phyloP scores from a whole-genome alignment of 2,888 invertebrate species.

The Stictocephala bisonia region DNA sequence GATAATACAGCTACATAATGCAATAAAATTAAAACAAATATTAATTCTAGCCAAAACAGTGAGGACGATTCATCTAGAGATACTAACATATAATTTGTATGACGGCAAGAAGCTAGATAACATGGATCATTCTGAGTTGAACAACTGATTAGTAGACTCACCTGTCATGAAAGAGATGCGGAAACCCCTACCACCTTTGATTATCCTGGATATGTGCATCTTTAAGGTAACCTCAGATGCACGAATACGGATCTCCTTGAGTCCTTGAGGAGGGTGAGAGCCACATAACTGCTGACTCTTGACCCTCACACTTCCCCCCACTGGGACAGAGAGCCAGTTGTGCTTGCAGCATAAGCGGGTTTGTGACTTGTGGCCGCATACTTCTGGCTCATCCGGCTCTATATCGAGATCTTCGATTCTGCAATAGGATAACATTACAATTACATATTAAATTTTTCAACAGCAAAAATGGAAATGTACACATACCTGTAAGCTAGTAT shows the following conservation, averaged over 20 bases:
- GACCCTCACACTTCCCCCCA: conserved; percentile 50
- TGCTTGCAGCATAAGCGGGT: conserved; percentile 57
- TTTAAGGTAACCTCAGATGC: conserved; percentile 23
- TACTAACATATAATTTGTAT: too few species aligned
- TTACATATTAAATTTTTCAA: background rate
- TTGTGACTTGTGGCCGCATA: conserved; percentile 48
- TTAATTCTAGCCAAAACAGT: too few species aligned
- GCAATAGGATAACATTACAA: conserved; percentile 9
- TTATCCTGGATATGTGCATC: conserved; percentile 19
- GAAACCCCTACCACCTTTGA: conserved; percentile 35
- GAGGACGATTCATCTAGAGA: too few species aligned
- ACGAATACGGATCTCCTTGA: conserved; percentile 11
- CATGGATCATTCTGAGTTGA: too few species aligned
- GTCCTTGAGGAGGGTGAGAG: background rate
- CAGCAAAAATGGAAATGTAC: too few species aligned
- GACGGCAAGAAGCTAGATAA: too few species aligned
- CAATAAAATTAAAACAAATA: too few species aligned
- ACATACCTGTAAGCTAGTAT: too few species aligned
- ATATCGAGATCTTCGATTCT: conserved; percentile 58
- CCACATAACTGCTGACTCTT: conserved; percentile 35
- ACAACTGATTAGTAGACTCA: background rate
- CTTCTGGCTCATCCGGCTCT: conserved; percentile 54
- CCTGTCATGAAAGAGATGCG: conserved; percentile 20
- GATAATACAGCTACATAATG: too few species aligned
- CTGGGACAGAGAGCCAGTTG: conserved; percentile 57